Base-by-base conservation (phyloP, 2,113 vertebrate species). In the Pteropus alecto region DNA sequence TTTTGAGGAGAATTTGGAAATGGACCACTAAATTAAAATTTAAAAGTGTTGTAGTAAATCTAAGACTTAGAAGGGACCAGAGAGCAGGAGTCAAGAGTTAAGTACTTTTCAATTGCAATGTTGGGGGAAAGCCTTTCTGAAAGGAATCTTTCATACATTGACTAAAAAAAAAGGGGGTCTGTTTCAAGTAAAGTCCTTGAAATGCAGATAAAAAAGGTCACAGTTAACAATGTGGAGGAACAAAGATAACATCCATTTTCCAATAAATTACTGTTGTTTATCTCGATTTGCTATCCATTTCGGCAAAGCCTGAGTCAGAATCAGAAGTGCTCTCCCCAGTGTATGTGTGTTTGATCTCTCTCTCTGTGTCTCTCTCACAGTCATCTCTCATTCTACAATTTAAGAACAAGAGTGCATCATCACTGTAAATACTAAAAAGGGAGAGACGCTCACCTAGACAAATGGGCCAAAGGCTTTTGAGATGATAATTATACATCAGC, bases 131-230 rank as follows among this genome's bases (percentile, higher is more conserved):
- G 11, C 14, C 41, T 65, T 87, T 67, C 87, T 81, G 56, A 90
- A 60, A 73, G 51, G 1, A 43, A 28, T 76, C 14, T 33, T 95
- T 76, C 43, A n/a, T 35, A 18, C 60, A 43, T 43, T 60, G 73
- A 58, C 61, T 77, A 16, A 82, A 87, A 84, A 61, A 61, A 65
- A 67, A 67, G 26, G 61, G 46, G 61, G 10, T 79, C 58, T 63
- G 28, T 96, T 95, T 88, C 2, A 9, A 94, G 35, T 74, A 60
- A 68, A 74, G 81, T 71, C 83, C 73, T 96, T 83, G 91, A 95
- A 83, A 93, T 74, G 73, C 43, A 60, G 74, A 56, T 63, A 73
- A 71, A 84, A 94, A 91, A 87, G 63, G 43, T 87, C 71, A 93
- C 22, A 54, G 87, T 68, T 83, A 86, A 51, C 85, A 85, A 33